Percentiles rank a stretch among this genome's conserved stretches.
Conservation (phyloP, 2,113 vertebrate genomes). For the Orthonyx spaldingii region DNA sequence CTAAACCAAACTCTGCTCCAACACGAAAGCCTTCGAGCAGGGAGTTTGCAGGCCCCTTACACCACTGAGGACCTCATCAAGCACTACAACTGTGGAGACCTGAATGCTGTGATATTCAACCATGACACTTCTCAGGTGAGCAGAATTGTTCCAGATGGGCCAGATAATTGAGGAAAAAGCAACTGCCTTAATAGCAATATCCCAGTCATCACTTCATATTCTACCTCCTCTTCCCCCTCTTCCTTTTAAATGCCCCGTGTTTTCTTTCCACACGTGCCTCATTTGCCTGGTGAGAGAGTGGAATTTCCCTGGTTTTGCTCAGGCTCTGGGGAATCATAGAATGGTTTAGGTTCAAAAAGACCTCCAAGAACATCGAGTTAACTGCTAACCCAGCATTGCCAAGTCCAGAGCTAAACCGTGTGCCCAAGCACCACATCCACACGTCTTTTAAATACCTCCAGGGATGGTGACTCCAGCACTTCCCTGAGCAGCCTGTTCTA, state of each 20-base stretch:
- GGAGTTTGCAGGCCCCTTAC: constrained; percentile 80
- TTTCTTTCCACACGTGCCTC: background rate
- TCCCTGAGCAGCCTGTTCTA: background rate
- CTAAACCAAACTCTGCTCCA: constrained; percentile 86
- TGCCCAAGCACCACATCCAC: background rate
- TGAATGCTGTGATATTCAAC: constrained; percentile 86
- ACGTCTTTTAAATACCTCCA: background rate
- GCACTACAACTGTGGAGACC: constrained; percentile 88
- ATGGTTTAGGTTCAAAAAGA: background rate
- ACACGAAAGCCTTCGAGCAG: constrained; percentile 83
- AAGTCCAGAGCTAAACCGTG: background rate
- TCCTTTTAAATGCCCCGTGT: background rate
- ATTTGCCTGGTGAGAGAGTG: background rate
- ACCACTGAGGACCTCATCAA: constrained; percentile 89
- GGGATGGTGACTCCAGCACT: background rate
- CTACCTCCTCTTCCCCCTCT: background rate
- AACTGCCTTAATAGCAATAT: background rate
- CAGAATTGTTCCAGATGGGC: background rate
- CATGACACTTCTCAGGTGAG: constrained; percentile 86
- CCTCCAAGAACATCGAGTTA: background rate
- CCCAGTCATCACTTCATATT: background rate
- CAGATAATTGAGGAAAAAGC: background rate
- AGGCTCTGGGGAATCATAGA: background rate
- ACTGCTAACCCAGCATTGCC: background rate
- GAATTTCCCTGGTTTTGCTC: background rate